Evolutionary conservation across 2,113 vertebrate genomes (phyloP).

Genomic region (Scytalopus superciliaris): DNA sequence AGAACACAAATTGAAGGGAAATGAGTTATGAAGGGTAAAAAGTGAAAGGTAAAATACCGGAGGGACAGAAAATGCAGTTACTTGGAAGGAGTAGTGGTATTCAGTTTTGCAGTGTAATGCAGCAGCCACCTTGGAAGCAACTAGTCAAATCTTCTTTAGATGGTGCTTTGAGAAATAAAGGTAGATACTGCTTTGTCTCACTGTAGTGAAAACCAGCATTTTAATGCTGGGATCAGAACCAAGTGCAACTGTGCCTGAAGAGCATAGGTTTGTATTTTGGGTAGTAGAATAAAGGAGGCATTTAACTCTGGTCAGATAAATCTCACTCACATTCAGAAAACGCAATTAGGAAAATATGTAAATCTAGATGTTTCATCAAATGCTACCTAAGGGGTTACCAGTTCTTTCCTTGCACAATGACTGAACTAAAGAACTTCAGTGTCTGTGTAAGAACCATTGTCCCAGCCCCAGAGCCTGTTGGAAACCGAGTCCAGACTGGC

Average conservation of each 20-base stretch:
- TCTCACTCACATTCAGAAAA: slow-evolving; percentile 77
- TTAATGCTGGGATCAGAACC: slow-evolving; percentile 15
- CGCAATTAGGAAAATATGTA: slow-evolving; percentile 85
- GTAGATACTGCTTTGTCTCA: slow-evolving; percentile 10
- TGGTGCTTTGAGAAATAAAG: slow-evolving; percentile 47
- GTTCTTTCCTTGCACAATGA: slow-evolving; percentile 80
- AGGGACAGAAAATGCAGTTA: slow-evolving; percentile 26
- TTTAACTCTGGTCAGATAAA: slow-evolving; percentile 81
- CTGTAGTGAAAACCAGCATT: slow-evolving; percentile 25
- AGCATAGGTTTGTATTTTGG: slow-evolving; percentile 63
- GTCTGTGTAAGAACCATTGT: slow-evolving; percentile 85
- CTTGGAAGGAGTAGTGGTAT: slow-evolving; percentile 21
- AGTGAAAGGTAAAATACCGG: slow-evolving; percentile 1
- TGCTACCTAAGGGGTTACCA: slow-evolving; percentile 78
- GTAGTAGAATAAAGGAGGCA: slow-evolving; percentile 72
- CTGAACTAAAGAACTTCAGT: slow-evolving; percentile 83
- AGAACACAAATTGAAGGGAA: slow-evolving; percentile 22
- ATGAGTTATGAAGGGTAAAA: slow-evolving; percentile 29
- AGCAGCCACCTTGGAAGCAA: slow-evolving; percentile 43
- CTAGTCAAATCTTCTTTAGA: slow-evolving; percentile 33
- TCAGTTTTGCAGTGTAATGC: slow-evolving; percentile 40
- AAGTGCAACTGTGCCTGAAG: slow-evolving; percentile 20
- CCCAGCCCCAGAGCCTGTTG: slow-evolving; percentile 73
- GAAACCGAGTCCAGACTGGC: slow-evolving; percentile 79
- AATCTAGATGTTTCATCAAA: slow-evolving; percentile 86